Percentiles rank a stretch among this genome's conserved stretches.
phyloP scores from a whole-genome alignment of 2,888 invertebrate genomes.

The Eudasyphora cyanicolor region DNA sequence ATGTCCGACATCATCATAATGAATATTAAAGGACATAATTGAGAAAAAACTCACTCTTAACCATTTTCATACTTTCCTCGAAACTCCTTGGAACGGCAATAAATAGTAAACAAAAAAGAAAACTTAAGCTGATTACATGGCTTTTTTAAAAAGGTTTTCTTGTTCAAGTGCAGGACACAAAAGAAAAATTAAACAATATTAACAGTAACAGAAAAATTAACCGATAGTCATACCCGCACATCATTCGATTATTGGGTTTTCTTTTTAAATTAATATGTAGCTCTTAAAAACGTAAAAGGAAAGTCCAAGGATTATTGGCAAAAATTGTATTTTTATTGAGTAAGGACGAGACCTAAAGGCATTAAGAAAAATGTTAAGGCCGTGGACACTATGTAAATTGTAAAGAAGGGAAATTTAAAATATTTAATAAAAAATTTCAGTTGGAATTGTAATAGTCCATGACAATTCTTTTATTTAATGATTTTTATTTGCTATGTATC shows the following conservation, averaged over 20 bases:
- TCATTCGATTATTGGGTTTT: neutral
- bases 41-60: neutral
- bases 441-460: neutral
- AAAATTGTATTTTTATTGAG: neutral
- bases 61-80: neutral
- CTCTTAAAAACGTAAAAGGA: neutral
- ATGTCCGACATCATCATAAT: constrained; percentile 47
- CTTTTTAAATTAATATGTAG: neutral
- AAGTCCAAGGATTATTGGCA: neutral
- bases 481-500: no score
- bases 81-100: neutral
- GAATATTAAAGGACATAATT: constrained; percentile 44
- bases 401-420: no score
- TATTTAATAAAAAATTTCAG: no score
- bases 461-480: neutral
- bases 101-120: constrained; percentile 16
- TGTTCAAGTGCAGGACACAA: neutral
- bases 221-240: neutral
- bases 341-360: neutral
- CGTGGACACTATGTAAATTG: no score
- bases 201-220: neutral
- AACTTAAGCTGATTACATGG: constrained; percentile 45
- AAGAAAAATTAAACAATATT: neutral
- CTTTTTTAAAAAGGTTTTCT: constrained; percentile 11
- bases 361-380: no score